These are phyloP conservation scores for Calephelis nemesis DNA, from an alignment of 1,140 invertebrate species.

Conservation along the genomic window DNA sequence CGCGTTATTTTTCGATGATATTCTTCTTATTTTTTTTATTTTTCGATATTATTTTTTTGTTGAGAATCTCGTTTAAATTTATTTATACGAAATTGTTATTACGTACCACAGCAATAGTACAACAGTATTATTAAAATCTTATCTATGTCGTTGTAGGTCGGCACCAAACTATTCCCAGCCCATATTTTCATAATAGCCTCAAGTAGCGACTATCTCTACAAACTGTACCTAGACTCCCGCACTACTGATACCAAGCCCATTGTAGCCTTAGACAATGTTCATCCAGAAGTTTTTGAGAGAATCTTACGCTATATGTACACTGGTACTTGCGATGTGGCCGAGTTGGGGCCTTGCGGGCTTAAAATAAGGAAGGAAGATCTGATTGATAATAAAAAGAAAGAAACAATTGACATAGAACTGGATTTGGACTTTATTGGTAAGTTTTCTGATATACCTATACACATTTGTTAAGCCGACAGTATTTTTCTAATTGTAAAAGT, in stretches of 20 bases:
- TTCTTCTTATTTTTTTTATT: too few relatives aligned
- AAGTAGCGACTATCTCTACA: slow-evolving; percentile 76
- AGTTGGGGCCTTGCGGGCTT: slow-evolving; percentile 71
- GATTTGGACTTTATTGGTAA: slow-evolving; percentile 50
- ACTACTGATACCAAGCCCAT: slow-evolving; percentile 47
- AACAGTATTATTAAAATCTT: slow-evolving; percentile 6
- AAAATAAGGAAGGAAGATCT: slow-evolving; percentile 68
- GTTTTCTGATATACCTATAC: slow-evolving; percentile 6
- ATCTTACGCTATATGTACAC: slow-evolving; percentile 85
- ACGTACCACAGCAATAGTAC: too few relatives aligned
- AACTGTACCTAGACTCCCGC: slow-evolving; percentile 55
- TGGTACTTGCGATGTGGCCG: slow-evolving; percentile 82
- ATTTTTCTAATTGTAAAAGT: too few relatives aligned
- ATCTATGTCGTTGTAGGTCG: slow-evolving; percentile 61
- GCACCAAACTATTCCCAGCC: slow-evolving; percentile 77
- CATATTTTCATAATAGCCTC: slow-evolving; percentile 87
- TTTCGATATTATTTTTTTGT: too few relatives aligned
- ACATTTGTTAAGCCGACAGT: too few relatives aligned
- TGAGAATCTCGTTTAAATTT: too few relatives aligned
- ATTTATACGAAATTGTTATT: too few relatives aligned
- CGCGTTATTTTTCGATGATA: too few relatives aligned
- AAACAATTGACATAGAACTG: slow-evolving; percentile 43
- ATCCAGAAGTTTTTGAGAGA: slow-evolving; percentile 83
- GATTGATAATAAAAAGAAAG: slow-evolving; percentile 40
- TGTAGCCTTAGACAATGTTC: slow-evolving; percentile 75